phyloP scores from a whole-genome alignment of 2,113 vertebrate species.

The Rhizomys pruinosus region DNA sequence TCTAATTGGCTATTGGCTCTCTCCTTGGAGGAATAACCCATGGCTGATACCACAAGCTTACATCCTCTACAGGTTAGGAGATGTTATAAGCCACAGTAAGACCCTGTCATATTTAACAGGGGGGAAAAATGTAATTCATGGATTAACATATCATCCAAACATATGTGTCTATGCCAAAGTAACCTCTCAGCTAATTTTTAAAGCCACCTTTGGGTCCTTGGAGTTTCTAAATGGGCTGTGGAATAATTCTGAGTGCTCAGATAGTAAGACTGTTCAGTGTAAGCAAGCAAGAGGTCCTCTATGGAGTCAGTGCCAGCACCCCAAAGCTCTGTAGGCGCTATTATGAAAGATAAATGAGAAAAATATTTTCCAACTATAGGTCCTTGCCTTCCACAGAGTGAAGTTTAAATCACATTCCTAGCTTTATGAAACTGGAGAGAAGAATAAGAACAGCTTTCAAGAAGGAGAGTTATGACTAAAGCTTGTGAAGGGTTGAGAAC shows the following conservation, averaged over 20 bases:
- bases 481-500: background rate
- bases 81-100: too few relatives aligned
- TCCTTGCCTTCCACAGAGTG: constrained; percentile 61
- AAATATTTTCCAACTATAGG: constrained; percentile 35
- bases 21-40: too few relatives aligned
- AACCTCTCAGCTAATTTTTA: constrained; percentile 39
- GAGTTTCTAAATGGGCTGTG: constrained; percentile 2
- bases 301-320: background rate
- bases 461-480: constrained; percentile 51
- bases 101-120: too few relatives aligned
- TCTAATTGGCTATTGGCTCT: too few relatives aligned
- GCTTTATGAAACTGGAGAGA: constrained; percentile 58
- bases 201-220: constrained; percentile 7
- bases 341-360: constrained; percentile 59
- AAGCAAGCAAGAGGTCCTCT: background rate
- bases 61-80: too few relatives aligned
- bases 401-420: constrained; percentile 67
- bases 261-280: background rate
- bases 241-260: background rate
- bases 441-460: constrained; percentile 34
- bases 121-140: too few relatives aligned
- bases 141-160: too few relatives aligned
- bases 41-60: too few relatives aligned
- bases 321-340: background rate
- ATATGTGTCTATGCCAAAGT: too few relatives aligned